Evolutionary conservation across 2,797 vertebrate species (phyloP).

Genomic region (Onychomys torridus): DNA sequence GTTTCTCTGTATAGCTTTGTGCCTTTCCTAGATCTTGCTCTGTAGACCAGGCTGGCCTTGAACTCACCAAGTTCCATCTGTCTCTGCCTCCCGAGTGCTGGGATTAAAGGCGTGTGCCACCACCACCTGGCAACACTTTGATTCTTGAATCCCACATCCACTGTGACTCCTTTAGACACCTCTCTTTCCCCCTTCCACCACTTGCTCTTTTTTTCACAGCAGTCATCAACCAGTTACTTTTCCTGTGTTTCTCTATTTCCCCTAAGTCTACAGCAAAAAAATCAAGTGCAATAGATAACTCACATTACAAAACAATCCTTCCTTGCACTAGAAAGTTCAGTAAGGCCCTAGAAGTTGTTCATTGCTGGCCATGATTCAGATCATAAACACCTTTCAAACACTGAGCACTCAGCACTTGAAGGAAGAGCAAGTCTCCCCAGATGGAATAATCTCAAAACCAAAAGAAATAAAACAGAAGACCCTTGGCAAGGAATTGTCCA

Average conservation of each 20-base stretch:
- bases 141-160: neutral
- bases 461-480: slow-evolving; percentile 27
- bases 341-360: neutral
- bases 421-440: slow-evolving; percentile 30
- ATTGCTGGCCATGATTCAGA: slow-evolving; percentile 8
- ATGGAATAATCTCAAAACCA: slow-evolving; percentile 37
- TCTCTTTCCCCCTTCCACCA: neutral
- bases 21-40: too few species aligned
- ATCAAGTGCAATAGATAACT: neutral
- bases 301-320: neutral
- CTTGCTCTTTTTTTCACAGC: neutral
- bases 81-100: too few species aligned
- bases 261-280: neutral
- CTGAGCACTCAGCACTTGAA: slow-evolving; percentile 32
- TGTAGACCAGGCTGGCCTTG: too few species aligned
- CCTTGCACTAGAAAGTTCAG: neutral
- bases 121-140: too few species aligned
- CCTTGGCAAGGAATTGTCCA: slow-evolving; percentile 60
- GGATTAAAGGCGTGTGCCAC: too few species aligned
- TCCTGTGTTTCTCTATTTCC: neutral
- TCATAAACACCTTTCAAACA: neutral
- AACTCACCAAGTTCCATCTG: too few species aligned
- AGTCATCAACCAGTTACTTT: neutral
- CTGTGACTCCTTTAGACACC: neutral
- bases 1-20: too few species aligned